Evolutionary conservation across 2,113 vertebrate genomes (phyloP), one percentile per base, ranked within the genome.

Genomic region (Hyperoodon ampullatus): DNA sequence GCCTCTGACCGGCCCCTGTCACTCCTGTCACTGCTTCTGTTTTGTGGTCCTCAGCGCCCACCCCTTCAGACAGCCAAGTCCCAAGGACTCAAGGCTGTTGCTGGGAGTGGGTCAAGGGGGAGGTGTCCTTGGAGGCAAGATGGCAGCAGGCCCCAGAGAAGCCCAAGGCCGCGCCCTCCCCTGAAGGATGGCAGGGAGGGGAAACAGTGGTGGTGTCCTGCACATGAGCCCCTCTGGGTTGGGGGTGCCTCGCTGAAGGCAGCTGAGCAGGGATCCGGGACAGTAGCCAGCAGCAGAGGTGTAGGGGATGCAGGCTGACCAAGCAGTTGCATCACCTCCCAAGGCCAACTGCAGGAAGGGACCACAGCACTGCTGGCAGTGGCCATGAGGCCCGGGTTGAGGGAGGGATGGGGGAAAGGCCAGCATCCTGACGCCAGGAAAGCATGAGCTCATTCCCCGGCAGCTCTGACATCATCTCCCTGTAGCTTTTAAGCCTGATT

Each of bases 311-410:
- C 74, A 28, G 82, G 4, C 82, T 71, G 33, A 15, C 9, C 75
- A 5, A 0, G 35, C 33, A 39, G 9, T 7, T 5, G 0, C 10
- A 30, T 44, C 53, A 5, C 44, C 26, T 35, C 70, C 39, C 8
- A 6, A 53, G 44, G 35, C 33, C 24, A 33, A 8, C 33, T 21
- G 4, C 33, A n/a, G 60, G n/a, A 18, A 65, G 16, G 33, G 10
- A 5, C 39, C n/a, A 8, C 0, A 3, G 55, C 6, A 1, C 1
- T 1, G 1, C 26, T 30, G 16, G 26, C 74, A 19, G 13, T 11
- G 18, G 16, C 88, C 35, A 1, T 1, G 6, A 42, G 87, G n/a
- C 74, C 42, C 18, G 7, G 28, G n/a, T 0, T 21, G 70, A 75
- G 18, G 50, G n/a, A 42, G 7, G 5, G 39, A 8, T 58, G 0